Base-by-base conservation (phyloP, 2,113 vertebrate genomes). In the Entelurus aequoreus region DNA sequence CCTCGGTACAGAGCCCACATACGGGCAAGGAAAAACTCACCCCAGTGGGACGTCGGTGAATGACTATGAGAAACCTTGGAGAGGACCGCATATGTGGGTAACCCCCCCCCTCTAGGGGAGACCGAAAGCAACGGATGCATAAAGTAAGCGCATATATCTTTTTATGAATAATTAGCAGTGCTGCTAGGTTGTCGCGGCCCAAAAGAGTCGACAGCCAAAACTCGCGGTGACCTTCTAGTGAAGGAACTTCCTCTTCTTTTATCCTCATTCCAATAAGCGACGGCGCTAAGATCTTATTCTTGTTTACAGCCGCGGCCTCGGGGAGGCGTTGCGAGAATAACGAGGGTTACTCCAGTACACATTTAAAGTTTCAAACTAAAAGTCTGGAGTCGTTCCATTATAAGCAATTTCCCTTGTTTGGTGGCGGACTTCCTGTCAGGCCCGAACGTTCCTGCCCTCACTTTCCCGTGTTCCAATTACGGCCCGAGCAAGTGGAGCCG, bases 271-370 rank as follows among this genome's bases (percentile, higher is more conserved):
- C 74, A 62, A 67, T 59, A 10, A 14, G 42, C 54, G 54, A 49
- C 67, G 68, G 55, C 48, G 68, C 77, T 80, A 80, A 81, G 65
- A 85, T 79, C 79, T 72, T 71, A 78, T 79, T 72, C 70, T 73
- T 85, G 85, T 87, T 84, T 85, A 82, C 77, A 76, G 66, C 72
- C 37, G 35, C 40, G 62, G 60, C 70, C 66, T 59, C 15, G 47
- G 68, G 77, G 75, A 77, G 63, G 46, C 42, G 64, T 59, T 70
- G 68, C 55, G 51, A 40, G 55, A 75, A 71, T 42, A 64, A 54
- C 52, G 36, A 77, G 72, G 46, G 57, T 54, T 68, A 58, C 66
- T 69, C 52, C 56, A 36, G 71, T 48, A 70, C 54, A 76, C 44
- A 72, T 67, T 73, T 21, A 64, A 63, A 63, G 72, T 61, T 60